A percentile compares a stretch with the other conserved stretches of the same genome.
Evolutionary conservation across 2,888 invertebrate genomes (phyloP).

Genomic region (Drosophila longiperda): DNA sequence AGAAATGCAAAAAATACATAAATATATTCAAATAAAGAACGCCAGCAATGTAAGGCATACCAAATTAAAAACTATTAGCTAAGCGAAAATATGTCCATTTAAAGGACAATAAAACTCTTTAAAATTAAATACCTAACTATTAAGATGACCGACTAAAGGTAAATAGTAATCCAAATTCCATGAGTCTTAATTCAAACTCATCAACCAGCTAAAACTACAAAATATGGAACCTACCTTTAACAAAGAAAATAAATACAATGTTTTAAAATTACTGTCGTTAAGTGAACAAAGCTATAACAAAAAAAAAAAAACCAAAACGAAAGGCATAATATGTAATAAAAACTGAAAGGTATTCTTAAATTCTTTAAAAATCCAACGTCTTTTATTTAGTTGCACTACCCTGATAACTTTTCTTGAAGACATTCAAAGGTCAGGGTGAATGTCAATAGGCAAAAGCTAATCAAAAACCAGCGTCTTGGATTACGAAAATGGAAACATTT

Average conservation of each 20-base stretch:
- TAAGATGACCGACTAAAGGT: constrained; percentile 49
- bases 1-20: constrained; percentile 8
- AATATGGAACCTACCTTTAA: constrained; percentile 53
- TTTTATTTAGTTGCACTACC: constrained; percentile 39
- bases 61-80: constrained; percentile 53
- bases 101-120: constrained; percentile 79
- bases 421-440: constrained; percentile 35
- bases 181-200: constrained; percentile 45
- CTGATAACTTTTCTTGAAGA: constrained; percentile 12
- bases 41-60: constrained; percentile 51
- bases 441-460: constrained; percentile 19
- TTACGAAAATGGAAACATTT: constrained; percentile 5
- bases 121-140: constrained; percentile 42
- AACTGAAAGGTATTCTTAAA: constrained; percentile 74
- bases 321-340: constrained; percentile 68
- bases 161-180: constrained; percentile 49
- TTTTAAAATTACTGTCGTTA: constrained; percentile 72
- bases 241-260: constrained; percentile 49
- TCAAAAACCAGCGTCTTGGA: not conserved
- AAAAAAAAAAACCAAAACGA: constrained; percentile 37
- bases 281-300: constrained; percentile 38
- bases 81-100: constrained; percentile 76
- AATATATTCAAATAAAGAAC: constrained; percentile 23
- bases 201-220: constrained; percentile 53
- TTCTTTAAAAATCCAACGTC: constrained; percentile 64